Evolutionary conservation across 1,140 invertebrate genomes (phyloP).

Genomic region (Hesperophylax magnus): DNA sequence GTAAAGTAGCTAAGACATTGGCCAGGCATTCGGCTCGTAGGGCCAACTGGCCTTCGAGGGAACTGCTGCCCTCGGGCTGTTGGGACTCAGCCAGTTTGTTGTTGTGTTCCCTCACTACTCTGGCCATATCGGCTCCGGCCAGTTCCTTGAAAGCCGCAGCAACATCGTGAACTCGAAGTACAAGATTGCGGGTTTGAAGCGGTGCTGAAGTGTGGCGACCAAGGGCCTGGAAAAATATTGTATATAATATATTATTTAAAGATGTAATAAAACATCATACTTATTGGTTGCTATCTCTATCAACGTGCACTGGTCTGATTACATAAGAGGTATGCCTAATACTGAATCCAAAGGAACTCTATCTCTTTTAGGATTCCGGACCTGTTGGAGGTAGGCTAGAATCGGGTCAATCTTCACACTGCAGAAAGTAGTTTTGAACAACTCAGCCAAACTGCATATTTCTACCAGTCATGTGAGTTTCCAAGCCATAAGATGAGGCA

Average conservation of each 20-base stretch:
- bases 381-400: no score
- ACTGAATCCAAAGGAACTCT: no score
- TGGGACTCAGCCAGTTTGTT: conserved; percentile 63
- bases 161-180: conserved; percentile 85
- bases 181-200: conserved; percentile 83
- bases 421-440: no score
- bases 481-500: no score
- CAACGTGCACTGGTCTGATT: no score
- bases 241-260: no score
- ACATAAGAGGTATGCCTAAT: no score
- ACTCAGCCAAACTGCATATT: no score
- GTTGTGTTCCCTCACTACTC: conserved; percentile 67
- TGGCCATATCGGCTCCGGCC: conserved; percentile 75
- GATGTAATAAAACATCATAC: no score
- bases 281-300: no score
- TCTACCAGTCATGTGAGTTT: no score
- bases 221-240: conserved; percentile 73
- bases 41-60: conserved; percentile 76
- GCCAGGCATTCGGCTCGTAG: conserved; percentile 85
- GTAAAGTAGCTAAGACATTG: conserved; percentile 83
- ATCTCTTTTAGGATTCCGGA: no score
- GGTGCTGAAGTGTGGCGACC: conserved; percentile 82
- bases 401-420: background rate
- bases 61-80: conserved; percentile 63
- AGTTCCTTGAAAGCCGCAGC: conserved; percentile 82